These are phyloP conservation scores for Escarpia spicata DNA, from an alignment of 2,888 invertebrate species.

Conservation along the genomic window DNA sequence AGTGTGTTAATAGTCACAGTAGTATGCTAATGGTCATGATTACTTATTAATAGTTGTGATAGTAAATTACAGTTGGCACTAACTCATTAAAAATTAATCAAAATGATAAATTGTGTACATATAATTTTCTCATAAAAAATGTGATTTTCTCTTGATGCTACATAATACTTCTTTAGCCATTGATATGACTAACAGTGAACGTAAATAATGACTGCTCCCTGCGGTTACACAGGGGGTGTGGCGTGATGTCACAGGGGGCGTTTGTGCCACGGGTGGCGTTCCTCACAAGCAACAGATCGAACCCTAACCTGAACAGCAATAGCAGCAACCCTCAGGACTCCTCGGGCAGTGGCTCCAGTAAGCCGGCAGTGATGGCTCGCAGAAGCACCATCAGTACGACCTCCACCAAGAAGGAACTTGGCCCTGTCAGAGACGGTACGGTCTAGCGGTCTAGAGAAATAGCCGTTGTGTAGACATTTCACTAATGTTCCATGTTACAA, in stretches of 20 bases:
- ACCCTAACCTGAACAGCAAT: not conserved
- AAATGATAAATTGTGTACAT: not conserved
- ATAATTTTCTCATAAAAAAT: not conserved
- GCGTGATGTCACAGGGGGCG: not conserved
- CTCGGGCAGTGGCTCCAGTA: not conserved
- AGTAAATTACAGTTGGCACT: no score
- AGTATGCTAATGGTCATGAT: no score
- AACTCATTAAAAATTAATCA: not conserved
- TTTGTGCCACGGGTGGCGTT: slow-evolving; percentile 34
- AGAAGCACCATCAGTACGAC: not conserved
- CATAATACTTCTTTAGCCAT: not conserved
- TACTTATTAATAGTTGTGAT: no score
- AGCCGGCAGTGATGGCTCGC: not conserved
- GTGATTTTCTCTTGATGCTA: not conserved
- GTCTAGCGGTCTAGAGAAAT: not conserved
- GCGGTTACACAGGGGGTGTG: not conserved
- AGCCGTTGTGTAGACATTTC: not conserved
- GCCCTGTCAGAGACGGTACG: slow-evolving; percentile 34
- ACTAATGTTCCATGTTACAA: not conserved
- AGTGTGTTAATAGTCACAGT: no score
- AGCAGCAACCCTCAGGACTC: slow-evolving; percentile 23
- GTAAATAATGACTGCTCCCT: not conserved
- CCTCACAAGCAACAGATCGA: slow-evolving; percentile 17
- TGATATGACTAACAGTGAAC: slow-evolving; percentile 3
- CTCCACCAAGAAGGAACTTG: slow-evolving; percentile 29